Percentiles rank a stretch among this genome's conserved stretches.
Conservation (phyloP, 2,797 vertebrate species). For the Anguilla pacifica region DNA sequence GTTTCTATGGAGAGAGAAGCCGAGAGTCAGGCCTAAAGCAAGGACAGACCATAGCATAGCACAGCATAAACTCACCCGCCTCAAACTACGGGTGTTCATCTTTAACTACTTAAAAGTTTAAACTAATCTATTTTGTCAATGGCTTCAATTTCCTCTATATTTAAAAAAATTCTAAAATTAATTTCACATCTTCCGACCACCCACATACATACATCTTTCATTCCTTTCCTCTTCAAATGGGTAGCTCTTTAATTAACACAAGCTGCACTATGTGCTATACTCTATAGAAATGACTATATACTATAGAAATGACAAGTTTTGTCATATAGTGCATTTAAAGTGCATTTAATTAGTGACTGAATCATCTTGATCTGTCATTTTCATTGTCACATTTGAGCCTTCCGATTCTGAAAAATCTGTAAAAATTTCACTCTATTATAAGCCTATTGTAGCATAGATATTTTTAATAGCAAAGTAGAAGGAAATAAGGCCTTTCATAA, state of each 20-base stretch:
- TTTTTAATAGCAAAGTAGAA: background rate
- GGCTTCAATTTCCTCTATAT: background rate
- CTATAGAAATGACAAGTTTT: background rate
- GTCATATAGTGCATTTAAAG: background rate
- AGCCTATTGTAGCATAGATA: background rate
- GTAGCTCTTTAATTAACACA: background rate
- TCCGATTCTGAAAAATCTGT: background rate
- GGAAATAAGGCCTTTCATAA: too few relatives aligned
- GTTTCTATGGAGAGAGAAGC: constrained; percentile 79
- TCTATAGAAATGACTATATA: too few relatives aligned
- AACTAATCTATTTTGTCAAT: background rate
- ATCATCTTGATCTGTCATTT: background rate
- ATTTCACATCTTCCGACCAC: too few relatives aligned
- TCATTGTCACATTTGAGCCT: background rate
- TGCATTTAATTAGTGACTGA: background rate
- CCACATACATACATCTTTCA: too few relatives aligned
- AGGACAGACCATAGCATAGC: background rate
- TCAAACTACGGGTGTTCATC: background rate
- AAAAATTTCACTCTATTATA: background rate
- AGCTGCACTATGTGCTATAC: background rate
- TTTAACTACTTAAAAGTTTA: background rate
- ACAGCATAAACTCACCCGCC: background rate
- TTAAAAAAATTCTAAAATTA: background rate
- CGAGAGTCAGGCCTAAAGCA: background rate
- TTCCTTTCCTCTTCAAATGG: too few relatives aligned